phyloP scores from a whole-genome alignment of 2,888 invertebrate genomes.

The Catocala nupta region DNA sequence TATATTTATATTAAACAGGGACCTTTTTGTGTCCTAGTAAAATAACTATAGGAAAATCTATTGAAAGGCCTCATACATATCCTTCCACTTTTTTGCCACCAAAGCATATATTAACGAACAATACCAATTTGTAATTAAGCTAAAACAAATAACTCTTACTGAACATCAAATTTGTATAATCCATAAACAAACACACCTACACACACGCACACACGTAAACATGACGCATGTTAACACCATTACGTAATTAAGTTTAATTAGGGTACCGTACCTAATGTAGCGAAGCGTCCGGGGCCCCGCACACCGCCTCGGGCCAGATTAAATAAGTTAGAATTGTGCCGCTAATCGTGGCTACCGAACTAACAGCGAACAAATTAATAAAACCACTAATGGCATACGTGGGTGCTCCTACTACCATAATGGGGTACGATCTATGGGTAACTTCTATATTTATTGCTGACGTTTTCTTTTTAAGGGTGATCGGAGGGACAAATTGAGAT shows the following conservation, averaged over 20 bases:
- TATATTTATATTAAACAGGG: too few relatives aligned
- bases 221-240: slow-evolving; percentile 36
- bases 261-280: slow-evolving; percentile 38
- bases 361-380: slow-evolving; percentile 37
- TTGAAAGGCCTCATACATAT: too few relatives aligned
- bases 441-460: neutral
- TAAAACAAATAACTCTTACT: neutral
- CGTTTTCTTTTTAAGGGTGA: neutral
- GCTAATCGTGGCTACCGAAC: slow-evolving; percentile 38
- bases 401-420: neutral
- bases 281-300: slow-evolving; percentile 13
- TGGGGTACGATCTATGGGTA: neutral
- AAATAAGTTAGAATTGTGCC: slow-evolving; percentile 42
- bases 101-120: too few relatives aligned
- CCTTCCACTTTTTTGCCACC: too few relatives aligned
- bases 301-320: slow-evolving; percentile 30
- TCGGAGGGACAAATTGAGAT: neutral
- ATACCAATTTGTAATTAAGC: neutral
- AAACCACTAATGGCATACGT: slow-evolving; percentile 30
- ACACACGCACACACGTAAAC: slow-evolving; percentile 12
- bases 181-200: neutral
- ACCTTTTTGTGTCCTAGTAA: too few relatives aligned
- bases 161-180: too few relatives aligned
- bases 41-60: too few relatives aligned
- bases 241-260: slow-evolving; percentile 46